Evolutionary conservation across 2,888 invertebrate species (phyloP).

Genomic region (Zaprionus obscuricornis): DNA sequence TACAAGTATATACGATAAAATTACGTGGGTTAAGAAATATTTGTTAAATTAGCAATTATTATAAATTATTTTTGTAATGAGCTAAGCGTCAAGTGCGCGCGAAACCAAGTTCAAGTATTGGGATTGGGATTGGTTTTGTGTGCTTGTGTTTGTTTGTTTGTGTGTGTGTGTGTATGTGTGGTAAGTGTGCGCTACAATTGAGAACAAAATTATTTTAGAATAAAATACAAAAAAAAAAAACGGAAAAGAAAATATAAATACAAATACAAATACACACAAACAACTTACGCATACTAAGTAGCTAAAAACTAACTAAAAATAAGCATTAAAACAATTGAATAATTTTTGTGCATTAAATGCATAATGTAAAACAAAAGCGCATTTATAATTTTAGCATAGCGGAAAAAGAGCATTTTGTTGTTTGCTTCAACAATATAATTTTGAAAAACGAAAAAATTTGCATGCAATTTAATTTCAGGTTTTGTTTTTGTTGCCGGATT

Average conservation of each 20-base stretch:
- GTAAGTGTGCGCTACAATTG: slow-evolving; percentile 46
- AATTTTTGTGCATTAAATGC: slow-evolving; percentile 62
- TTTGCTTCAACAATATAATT: slow-evolving; percentile 46
- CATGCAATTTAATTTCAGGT: slow-evolving; percentile 59
- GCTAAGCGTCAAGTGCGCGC: slow-evolving; percentile 47
- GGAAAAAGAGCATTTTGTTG: slow-evolving; percentile 45
- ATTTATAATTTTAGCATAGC: slow-evolving; percentile 66
- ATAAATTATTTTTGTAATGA: slow-evolving; percentile 46
- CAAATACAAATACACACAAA: slow-evolving; percentile 76
- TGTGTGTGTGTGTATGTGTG: slow-evolving; percentile 12
- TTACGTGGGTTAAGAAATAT: slow-evolving; percentile 54
- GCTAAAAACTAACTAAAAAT: slow-evolving; percentile 22
- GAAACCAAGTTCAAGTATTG: slow-evolving; percentile 46
- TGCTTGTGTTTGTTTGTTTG: not conserved
- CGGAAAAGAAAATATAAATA: slow-evolving; percentile 30
- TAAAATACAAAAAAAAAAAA: slow-evolving; percentile 34
- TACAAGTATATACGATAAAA: not conserved
- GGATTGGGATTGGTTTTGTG: slow-evolving; percentile 33
- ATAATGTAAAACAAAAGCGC: slow-evolving; percentile 72
- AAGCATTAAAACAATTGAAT: slow-evolving; percentile 68
- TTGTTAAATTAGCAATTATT: slow-evolving; percentile 79
- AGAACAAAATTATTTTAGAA: slow-evolving; percentile 17
- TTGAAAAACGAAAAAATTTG: slow-evolving; percentile 56
- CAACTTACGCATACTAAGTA: slow-evolving; percentile 63
- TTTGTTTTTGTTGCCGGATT: slow-evolving; percentile 23